These are phyloP conservation scores for Pardosa pseudoannulata DNA, from an alignment of 2,888 invertebrate species.

Conservation along the genomic window DNA sequence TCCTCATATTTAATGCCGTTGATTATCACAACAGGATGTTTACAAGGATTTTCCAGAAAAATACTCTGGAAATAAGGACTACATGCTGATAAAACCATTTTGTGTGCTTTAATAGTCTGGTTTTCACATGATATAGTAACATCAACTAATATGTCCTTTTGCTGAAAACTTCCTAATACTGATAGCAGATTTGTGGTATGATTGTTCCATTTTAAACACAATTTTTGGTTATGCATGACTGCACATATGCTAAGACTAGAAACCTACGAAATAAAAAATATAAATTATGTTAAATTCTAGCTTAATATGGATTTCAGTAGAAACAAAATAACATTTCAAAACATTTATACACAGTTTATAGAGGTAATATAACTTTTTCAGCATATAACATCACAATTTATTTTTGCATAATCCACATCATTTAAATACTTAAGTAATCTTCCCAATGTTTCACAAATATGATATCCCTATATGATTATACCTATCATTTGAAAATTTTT, in stretches of 20 bases:
- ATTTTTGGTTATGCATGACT: not conserved
- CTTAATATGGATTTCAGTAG: no score
- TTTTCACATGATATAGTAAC: conserved; percentile 25
- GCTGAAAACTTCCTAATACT: conserved; percentile 3
- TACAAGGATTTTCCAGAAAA: conserved; percentile 19
- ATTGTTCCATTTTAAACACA: conserved; percentile 23
- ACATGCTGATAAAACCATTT: conserved; percentile 16
- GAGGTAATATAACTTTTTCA: no score
- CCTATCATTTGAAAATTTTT: no score
- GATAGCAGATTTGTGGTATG: conserved; percentile 7
- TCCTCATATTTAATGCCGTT: conserved; percentile 6
- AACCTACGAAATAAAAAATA: conserved; percentile 9
- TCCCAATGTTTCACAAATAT: no score
- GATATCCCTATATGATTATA: no score
- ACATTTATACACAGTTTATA: no score
- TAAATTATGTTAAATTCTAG: no score
- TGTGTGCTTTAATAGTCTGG: conserved; percentile 3
- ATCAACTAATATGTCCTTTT: conserved; percentile 10
- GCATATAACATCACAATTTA: no score
- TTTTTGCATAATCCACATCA: no score
- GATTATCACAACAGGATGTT: conserved; percentile 20
- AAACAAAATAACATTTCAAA: no score
- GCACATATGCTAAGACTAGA: conserved; percentile 9
- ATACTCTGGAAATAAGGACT: conserved; percentile 19
- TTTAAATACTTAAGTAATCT: no score